These are phyloP conservation scores for Mormyrus proboscirostris DNA, from an alignment of 2,797 vertebrate genomes.

Conservation along the genomic window DNA sequence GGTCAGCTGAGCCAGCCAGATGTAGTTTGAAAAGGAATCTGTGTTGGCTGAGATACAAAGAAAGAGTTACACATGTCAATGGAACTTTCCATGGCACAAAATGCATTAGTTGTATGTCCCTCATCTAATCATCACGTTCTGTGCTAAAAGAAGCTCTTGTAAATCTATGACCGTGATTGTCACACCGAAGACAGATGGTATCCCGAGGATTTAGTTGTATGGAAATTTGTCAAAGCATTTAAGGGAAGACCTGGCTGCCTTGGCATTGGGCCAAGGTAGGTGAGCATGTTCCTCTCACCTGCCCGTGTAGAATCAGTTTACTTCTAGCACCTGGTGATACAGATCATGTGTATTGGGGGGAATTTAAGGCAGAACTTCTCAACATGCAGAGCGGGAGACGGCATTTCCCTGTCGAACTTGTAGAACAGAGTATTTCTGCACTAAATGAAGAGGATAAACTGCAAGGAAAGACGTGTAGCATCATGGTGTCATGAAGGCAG, in stretches of 20 bases:
- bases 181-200: background rate
- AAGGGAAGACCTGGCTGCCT: background rate
- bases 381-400: background rate
- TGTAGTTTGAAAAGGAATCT: background rate
- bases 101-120: background rate
- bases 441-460: background rate
- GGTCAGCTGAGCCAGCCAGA: background rate
- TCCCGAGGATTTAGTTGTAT: background rate
- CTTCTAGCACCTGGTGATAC: background rate
- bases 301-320: background rate
- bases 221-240: background rate
- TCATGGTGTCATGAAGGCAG: background rate
- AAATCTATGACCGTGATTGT: background rate
- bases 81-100: background rate
- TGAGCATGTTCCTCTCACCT: background rate
- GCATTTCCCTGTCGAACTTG: background rate
- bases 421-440: background rate
- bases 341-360: background rate
- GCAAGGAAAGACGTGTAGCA: background rate
- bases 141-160: background rate
- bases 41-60: background rate
- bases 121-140: background rate
- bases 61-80: background rate
- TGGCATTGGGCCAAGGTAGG: background rate
- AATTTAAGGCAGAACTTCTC: background rate